Evolutionary conservation across 2,113 vertebrate species (phyloP).

Genomic region (Oncorhynchus kisutch): DNA sequence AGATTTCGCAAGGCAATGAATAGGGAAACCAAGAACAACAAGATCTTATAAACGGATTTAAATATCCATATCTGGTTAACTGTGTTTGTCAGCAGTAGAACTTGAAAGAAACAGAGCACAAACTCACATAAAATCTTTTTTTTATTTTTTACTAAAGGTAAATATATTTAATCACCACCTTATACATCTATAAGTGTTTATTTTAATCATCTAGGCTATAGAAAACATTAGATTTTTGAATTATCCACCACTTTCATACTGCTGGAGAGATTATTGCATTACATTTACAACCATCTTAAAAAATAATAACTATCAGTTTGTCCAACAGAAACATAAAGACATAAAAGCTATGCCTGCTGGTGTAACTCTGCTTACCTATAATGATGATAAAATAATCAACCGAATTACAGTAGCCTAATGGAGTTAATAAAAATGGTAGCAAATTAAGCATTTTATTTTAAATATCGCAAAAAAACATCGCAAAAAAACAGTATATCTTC

Average conservation of each 20-base stretch:
- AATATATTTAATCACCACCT: no score
- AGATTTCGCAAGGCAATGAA: conserved; percentile 63
- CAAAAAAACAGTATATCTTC: not conserved
- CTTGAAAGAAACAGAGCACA: no score
- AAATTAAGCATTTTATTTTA: not conserved
- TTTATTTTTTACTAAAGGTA: no score
- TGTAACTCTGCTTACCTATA: not conserved
- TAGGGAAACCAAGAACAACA: conserved; percentile 30
- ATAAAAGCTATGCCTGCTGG: not conserved
- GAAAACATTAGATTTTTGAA: no score
- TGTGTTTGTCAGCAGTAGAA: not conserved
- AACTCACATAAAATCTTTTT: no score
- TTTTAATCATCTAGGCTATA: no score
- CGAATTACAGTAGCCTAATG: not conserved
- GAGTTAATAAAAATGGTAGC: not conserved
- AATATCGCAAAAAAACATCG: not conserved
- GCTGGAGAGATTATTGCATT: no score
- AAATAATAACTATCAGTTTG: not conserved
- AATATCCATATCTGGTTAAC: not conserved
- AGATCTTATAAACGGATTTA: not conserved
- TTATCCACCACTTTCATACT: no score
- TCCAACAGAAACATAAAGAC: not conserved
- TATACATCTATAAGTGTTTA: no score
- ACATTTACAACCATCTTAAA: not conserved
- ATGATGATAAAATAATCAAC: not conserved